Evolutionary conservation across 2,113 vertebrate genomes (phyloP), one percentile per base, ranked within the genome.

Genomic region (Osmerus mordax): DNA sequence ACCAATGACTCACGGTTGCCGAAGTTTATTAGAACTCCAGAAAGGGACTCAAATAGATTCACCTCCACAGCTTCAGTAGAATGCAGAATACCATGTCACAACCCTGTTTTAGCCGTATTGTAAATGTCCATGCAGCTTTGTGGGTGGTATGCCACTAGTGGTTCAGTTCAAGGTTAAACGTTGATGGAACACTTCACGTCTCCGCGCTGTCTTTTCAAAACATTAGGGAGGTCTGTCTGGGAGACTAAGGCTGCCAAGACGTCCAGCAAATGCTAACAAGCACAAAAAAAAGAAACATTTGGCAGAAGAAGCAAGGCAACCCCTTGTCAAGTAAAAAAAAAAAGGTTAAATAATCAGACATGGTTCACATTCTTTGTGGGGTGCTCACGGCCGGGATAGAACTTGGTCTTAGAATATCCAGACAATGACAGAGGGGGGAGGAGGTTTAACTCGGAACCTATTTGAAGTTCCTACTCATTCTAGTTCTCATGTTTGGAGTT

Each of bases 291-390:
- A 52, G 79, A 89, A 79, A 79, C 71, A 77, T 79, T 78, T 60
- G 76, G 76, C 83, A 82, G 23, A 53, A 71, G 53, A 16, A 9
- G 28, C 11, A 53, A 29, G 23, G 4, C 32, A 13, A 21, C 65
- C 55, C 18, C 65, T 65, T 11, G 41, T 47, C 41, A 63, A 32
- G 23, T 41, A 6, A 18, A 29, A 56, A 36, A 14, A 64, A 16
- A 32, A 29, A 56, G 79, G 84, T 81, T 47, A 74, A 84, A 86
- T 80, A 81, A 83, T 67, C 83, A 85, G 85, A 87, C 81, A 90
- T 88, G 72, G 86, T 90, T 91, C 66, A 86, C 84, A 90, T 91
- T 91, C 87, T 85, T 91, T 76, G 23, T 79, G 72, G 74, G 80
- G 81, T 79, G 78, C 79, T 71, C 81, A 72, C 80, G 87, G 77